Base-by-base conservation (phyloP, 2,888 invertebrate species). In the Aleiodes leptofemur region DNA sequence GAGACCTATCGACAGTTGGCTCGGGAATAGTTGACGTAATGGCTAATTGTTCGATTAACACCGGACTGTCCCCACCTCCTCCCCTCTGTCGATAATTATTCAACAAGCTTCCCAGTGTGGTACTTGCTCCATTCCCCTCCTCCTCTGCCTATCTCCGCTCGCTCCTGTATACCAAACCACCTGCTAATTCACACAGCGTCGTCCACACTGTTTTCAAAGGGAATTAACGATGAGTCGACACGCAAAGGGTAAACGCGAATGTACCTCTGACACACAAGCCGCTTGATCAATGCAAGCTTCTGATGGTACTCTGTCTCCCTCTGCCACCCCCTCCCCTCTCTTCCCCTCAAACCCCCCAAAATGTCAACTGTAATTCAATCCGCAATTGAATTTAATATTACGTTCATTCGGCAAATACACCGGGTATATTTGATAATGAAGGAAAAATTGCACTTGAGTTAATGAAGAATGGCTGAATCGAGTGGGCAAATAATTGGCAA, bases 11-110 rank as follows among this genome's bases (percentile, higher is more conserved):
- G 71, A 69, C 64, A 79, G 69, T 48, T 55, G 69, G 79, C 74
- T 68, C 68, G 55, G 14, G 51, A 69, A 80, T 73, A 75, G 79
- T 80, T 82, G 80, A 80, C 79, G 79, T 82, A 77, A 82, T 77
- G 77, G 79, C 81, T 86, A 86, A 86, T 86, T 86, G 83, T 81
- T 79, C 84, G 83, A 83, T 85, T 83, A 84, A 84, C 83, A 79
- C 72, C 61, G 69, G 61, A 55, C 72, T 66, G 3, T 55, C 59
- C 66, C 23, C 61, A 23, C 23, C 81, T 55, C 75, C 76, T 77
- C 78, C 80, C 78, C 79, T 79, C 79, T 76, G 80, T 80, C 80
- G 81, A 80, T 85, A 84, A 86, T 85, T 85, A 84, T 85, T 84
- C 82, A 81, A 83, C 82, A 82, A 83, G 81, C 79, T 74, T 79